phyloP scores from a whole-genome alignment of 2,888 invertebrate genomes.

The Spodoptera littoralis region DNA sequence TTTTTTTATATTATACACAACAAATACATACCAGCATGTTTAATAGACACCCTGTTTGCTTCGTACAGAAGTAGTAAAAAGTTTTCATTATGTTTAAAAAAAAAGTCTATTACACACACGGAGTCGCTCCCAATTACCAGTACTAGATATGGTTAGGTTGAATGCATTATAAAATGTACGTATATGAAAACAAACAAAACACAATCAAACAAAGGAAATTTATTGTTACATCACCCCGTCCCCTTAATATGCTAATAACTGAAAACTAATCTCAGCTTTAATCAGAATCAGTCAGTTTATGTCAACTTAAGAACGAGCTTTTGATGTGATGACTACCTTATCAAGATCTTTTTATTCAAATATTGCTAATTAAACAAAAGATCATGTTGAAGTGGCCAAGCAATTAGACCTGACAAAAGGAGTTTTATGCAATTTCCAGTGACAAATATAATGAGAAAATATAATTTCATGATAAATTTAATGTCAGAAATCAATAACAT shows the following conservation, averaged over 20 bases:
- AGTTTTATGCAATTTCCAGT: constrained; percentile 41
- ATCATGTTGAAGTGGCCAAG: constrained; percentile 18
- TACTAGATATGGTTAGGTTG: too few relatives aligned
- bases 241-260: constrained; percentile 63
- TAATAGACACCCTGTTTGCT: too few relatives aligned
- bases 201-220: constrained; percentile 25
- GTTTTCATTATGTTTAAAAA: too few relatives aligned
- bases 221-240: constrained; percentile 42
- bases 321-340: constrained; percentile 56
- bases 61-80: too few relatives aligned
- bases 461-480: too few relatives aligned
- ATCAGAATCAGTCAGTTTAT: constrained; percentile 68
- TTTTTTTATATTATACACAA: too few relatives aligned
- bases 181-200: background rate
- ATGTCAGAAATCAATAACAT: background rate
- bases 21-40: too few relatives aligned
- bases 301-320: constrained; percentile 61
- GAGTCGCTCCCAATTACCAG: too few relatives aligned
- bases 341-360: constrained; percentile 31
- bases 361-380: constrained; percentile 1
- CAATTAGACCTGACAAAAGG: constrained; percentile 58
- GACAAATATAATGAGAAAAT: constrained; percentile 12
- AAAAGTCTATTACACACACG: too few relatives aligned
- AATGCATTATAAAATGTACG: constrained; percentile 1
- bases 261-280: constrained; percentile 65